Evolutionary conservation across 2,113 vertebrate genomes (phyloP), one percentile per base, ranked within the genome.

Genomic region (Uropsilus gracilis): DNA sequence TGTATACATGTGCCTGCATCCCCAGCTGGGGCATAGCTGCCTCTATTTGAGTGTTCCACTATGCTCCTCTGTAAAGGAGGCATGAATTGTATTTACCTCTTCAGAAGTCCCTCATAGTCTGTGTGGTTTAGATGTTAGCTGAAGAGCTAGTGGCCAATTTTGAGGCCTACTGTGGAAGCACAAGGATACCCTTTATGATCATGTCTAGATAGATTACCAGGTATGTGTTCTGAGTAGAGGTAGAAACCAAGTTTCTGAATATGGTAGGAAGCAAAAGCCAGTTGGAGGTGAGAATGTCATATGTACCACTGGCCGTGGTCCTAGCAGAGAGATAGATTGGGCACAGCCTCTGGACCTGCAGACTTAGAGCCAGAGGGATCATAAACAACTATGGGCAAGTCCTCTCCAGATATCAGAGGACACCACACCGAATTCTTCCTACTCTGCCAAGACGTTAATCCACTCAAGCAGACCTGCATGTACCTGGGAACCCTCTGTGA

Each of bases 361-460:
- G 18, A 24, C 13, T 16, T 8, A 55, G 55, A 71, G 18, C 5
- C 24, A 55, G 24, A 53, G 68, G 57, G 57, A 8, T n/a, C 57
- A 69, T 76, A 32, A 30, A 28, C 22, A 78, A 57, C 14, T 63
- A 3, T 32, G 14, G 55, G 17, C 59, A n/a, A 44, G 8, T 85
- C 69, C 28, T 59, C 9, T 57, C n/a, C 30, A 46, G 7, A 32
- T 44, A 0, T 20, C 53, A 50, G 26, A 28, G 20, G 8, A 34
- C 1, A n/a, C 9, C 53, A 44, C 6, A 34, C 18, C 46, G 32
- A 30, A 26, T 17, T n/a, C 44, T 57, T 37, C 61, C 5, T 82
- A 0, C 7, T 50, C 9, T 50, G 6, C 6, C 22, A 28, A 50
- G 48, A n/a, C 2, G 2, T 17, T n/a, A 26, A 28, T 28, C 8